Evolutionary conservation across 2,797 vertebrate genomes (phyloP).

Genomic region (Parauchenoglanis punctatus): DNA sequence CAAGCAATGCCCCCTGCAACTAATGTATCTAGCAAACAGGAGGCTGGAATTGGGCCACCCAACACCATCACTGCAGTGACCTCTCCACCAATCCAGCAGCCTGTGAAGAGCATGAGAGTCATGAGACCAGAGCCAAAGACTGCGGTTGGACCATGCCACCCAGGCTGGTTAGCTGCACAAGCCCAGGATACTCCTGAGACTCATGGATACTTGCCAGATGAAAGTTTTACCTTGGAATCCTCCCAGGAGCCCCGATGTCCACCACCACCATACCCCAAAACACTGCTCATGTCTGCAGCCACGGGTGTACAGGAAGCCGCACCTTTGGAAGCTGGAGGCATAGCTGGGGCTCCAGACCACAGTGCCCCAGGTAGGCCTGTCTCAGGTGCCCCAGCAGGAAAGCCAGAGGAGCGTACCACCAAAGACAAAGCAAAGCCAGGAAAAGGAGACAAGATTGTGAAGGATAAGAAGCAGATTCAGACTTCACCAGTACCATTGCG

Average conservation of each 20-base stretch:
- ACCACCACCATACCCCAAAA: constrained; percentile 92
- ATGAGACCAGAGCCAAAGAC: constrained; percentile 96
- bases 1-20: constrained; percentile 73
- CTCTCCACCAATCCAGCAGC: constrained; percentile 91
- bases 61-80: constrained; percentile 94
- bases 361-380: constrained; percentile 59
- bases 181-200: constrained; percentile 74
- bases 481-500: constrained; percentile 93
- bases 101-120: constrained; percentile 95
- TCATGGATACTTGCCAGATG: constrained; percentile 77
- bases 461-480: constrained; percentile 98
- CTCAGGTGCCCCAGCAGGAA: constrained; percentile 65
- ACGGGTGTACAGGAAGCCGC: constrained; percentile 71
- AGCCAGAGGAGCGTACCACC: constrained; percentile 72
- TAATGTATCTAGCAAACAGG: constrained; percentile 73
- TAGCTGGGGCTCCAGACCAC: constrained; percentile 74
- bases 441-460: constrained; percentile 84
- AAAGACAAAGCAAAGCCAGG: constrained; percentile 81
- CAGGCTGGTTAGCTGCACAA: constrained; percentile 87
- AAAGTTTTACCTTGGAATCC: constrained; percentile 79
- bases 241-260: constrained; percentile 87
- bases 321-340: constrained; percentile 77
- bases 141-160: constrained; percentile 94
- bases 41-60: constrained; percentile 81
- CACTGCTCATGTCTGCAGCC: constrained; percentile 77